Conservation (phyloP, 2,113 vertebrate species). For the Eretmochelys imbricata region DNA sequence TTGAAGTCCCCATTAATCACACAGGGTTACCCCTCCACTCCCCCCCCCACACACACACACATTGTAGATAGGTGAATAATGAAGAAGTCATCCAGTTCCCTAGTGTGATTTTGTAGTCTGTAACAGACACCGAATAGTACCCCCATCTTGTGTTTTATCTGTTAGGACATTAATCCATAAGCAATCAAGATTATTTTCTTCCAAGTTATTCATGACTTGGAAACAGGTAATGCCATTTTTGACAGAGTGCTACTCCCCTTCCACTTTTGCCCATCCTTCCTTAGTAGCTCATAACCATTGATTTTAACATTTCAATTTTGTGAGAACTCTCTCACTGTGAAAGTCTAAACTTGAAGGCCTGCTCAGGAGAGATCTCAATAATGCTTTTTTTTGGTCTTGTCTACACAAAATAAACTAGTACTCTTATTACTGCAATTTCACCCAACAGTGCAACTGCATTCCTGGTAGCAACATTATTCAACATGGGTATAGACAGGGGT, state of each 20-base stretch:
- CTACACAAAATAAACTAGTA: background rate
- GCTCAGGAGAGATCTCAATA: background rate
- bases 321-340: background rate
- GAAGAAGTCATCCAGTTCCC: background rate
- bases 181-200: no score
- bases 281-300: no score
- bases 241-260: no score
- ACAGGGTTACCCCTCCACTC: background rate
- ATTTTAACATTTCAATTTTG: no score
- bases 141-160: no score
- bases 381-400: background rate
- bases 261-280: no score
- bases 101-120: background rate
- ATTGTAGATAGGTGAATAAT: background rate
- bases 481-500: background rate
- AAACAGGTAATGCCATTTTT: no score
- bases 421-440: background rate
- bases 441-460: background rate
- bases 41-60: no score
- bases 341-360: background rate
- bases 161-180: no score
- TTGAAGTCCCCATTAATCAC: background rate
- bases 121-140: no score
- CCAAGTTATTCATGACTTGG: no score
- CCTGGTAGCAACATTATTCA: background rate